Percentiles rank a stretch among this genome's conserved stretches.
phyloP scores from a whole-genome alignment of 2,113 vertebrate species.

The Chloropsis hardwickii region DNA sequence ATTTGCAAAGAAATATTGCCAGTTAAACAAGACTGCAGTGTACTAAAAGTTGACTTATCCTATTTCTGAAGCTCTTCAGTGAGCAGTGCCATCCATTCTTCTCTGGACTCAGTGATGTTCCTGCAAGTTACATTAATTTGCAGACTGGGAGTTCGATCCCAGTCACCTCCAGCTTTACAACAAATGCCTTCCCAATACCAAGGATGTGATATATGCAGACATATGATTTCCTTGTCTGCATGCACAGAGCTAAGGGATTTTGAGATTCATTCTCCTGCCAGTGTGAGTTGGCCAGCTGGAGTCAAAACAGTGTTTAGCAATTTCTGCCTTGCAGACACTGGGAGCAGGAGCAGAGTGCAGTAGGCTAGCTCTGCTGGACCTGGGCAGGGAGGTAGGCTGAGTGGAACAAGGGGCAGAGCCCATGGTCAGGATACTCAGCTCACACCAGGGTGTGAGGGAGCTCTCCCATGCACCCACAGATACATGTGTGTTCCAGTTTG shows the following conservation, averaged over 20 bases:
- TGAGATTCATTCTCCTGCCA: not conserved
- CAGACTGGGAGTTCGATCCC: not conserved
- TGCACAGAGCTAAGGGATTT: not conserved
- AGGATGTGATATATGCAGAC: not conserved
- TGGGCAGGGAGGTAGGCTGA: not conserved
- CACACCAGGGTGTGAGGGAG: not conserved
- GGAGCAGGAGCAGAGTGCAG: not conserved
- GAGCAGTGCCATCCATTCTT: not conserved
- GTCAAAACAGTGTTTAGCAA: not conserved
- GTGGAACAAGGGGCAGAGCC: not conserved
- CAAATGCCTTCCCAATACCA: not conserved
- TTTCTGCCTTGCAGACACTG: not conserved
- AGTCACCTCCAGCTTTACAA: not conserved
- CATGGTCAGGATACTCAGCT: not conserved
- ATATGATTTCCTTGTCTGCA: not conserved
- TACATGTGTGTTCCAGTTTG: rapidly evolving
- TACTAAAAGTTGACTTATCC: not conserved
- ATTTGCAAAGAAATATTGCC: slow-evolving; percentile 14
- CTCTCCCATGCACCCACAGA: not conserved
- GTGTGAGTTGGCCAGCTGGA: not conserved
- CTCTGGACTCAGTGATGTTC: not conserved
- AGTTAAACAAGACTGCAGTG: not conserved
- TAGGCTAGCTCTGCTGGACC: not conserved
- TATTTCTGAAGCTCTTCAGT: not conserved
- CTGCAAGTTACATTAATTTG: not conserved